Percentiles rank a stretch among this genome's conserved stretches.
phyloP scores from a whole-genome alignment of 2,888 invertebrate species.

The Tiliacea aurago region DNA sequence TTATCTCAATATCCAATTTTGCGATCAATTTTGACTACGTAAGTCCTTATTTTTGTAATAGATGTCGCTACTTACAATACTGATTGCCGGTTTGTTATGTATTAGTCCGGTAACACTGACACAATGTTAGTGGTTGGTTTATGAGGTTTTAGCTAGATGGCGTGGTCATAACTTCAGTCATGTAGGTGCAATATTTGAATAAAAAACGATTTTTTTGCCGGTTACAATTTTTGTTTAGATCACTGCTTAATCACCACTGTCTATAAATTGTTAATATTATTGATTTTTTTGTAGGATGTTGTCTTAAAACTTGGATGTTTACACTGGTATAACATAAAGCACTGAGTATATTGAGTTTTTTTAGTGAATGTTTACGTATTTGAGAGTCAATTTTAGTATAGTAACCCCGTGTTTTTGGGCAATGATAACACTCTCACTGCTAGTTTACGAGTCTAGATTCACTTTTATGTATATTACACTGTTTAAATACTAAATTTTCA shows the following conservation, averaged over 20 bases:
- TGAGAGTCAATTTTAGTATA: no score
- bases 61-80: no score
- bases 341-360: background rate
- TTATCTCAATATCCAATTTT: no score
- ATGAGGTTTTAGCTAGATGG: background rate
- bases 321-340: background rate
- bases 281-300: background rate
- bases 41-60: no score
- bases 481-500: no score
- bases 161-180: background rate
- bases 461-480: no score
- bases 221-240: background rate
- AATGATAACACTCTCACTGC: no score
- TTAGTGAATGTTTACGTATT: background rate
- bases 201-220: background rate
- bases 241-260: background rate
- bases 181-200: background rate
- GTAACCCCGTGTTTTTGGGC: no score
- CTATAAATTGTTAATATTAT: background rate
- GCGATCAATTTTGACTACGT: no score
- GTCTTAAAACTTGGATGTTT: background rate
- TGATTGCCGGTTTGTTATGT: no score
- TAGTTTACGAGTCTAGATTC: no score
- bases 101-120: no score
- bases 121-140: background rate